Evolutionary conservation across 2,888 invertebrate species (phyloP), one percentile per base, ranked within the genome.

Genomic region (Drosophila atroscutellata): DNA sequence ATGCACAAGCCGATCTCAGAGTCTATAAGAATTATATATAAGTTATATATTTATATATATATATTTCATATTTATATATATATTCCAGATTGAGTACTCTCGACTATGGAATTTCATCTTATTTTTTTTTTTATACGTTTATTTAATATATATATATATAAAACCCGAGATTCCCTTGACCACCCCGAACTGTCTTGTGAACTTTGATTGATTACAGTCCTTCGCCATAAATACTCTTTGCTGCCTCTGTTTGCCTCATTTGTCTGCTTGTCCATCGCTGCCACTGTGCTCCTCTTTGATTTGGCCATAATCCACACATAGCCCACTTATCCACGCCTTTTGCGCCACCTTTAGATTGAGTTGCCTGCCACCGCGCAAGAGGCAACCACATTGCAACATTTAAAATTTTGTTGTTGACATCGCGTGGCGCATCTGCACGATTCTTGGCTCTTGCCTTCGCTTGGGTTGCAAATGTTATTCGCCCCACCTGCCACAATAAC

Each of bases 401-500:
- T 81, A 64, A 73, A 58, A 57, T n/a, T n/a, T n/a, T 66, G 81
- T 77, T 80, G 79, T 81, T 80, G 79, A 78, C 81, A 81, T 81
- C 80, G 80, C 78, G 73, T 79, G 81, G 79, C 68, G 42, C 63
- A 67, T 69, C 65, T 65, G 77, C 77, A 79, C 80, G 80, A 62
- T 68, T 61, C 70, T 63, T 55, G 68, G 59, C 54, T 36, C 69
- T 77, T 54, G 45, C 62, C 82, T 36, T 66, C 36, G 73, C 56
- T 56, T 63, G 42, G 37, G 49, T 61, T 77, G 77, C 60, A 83
- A 80, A 81, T 87, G 89, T 90, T 89, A 86, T 89, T 90, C 90
- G 92, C 83, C 81, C 77, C 75, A 66, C 70, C 81, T 78, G 66
- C 75, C 26, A 26, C 30, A 55, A 70, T n/a, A 39, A 24, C 42